Conservation (phyloP, 1,140 invertebrate genomes). For the Trichonephila clavata region DNA sequence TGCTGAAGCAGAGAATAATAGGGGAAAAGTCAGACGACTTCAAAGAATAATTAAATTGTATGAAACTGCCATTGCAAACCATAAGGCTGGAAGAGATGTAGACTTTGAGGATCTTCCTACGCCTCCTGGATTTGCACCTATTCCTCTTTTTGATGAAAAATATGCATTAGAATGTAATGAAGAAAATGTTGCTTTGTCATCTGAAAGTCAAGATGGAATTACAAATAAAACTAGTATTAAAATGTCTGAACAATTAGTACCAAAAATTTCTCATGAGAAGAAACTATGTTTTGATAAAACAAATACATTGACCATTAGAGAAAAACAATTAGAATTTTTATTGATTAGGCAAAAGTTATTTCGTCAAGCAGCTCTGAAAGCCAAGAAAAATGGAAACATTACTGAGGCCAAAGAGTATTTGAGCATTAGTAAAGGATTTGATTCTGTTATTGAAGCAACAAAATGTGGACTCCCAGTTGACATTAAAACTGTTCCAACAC, state of each 20-base stretch:
- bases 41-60: constrained; percentile 95
- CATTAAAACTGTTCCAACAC: constrained; percentile 91
- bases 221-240: no score
- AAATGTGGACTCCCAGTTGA: constrained; percentile 93
- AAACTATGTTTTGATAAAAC: constrained; percentile 37
- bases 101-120: constrained; percentile 92
- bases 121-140: constrained; percentile 88
- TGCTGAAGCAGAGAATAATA: constrained; percentile 89
- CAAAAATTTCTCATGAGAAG: background rate
- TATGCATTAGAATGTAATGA: constrained; percentile 65
- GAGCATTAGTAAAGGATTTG: constrained; percentile 93
- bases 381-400: constrained; percentile 89
- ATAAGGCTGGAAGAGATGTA: constrained; percentile 89
- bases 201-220: no score
- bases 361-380: constrained; percentile 89
- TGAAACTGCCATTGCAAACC: constrained; percentile 91
- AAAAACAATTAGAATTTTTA: constrained; percentile 90
- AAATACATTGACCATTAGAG: constrained; percentile 78
- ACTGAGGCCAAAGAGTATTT: constrained; percentile 95
- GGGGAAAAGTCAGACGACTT: constrained; percentile 92
- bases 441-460: constrained; percentile 93
- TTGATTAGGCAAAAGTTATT: constrained; percentile 91
- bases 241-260: no score
- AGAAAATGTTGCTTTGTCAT: constrained; percentile 29
- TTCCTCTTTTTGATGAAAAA: constrained; percentile 80